These are phyloP conservation scores for Blastobasis lacticolella DNA, from an alignment of 2,888 invertebrate genomes.

Conservation along the genomic window DNA sequence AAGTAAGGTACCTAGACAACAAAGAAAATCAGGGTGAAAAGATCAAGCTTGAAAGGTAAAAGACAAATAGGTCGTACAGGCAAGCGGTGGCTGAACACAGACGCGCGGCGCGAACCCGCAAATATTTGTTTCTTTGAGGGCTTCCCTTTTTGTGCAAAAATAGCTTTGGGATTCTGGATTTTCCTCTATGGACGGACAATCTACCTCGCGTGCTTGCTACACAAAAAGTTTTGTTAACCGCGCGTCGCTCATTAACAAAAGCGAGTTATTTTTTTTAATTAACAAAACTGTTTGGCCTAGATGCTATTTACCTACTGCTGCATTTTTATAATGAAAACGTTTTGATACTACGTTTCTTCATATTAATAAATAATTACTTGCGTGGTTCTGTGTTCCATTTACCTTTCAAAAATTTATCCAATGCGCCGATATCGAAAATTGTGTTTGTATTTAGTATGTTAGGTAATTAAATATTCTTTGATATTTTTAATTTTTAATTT, in stretches of 20 bases:
- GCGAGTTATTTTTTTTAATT: neutral
- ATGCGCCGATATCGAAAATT: too few species aligned
- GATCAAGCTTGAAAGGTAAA: conserved; percentile 22
- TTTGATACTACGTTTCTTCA: too few species aligned
- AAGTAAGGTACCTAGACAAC: conserved; percentile 3
- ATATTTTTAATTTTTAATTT: too few species aligned
- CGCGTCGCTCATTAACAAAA: neutral
- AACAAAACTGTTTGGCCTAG: too few species aligned
- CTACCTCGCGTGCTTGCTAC: neutral
- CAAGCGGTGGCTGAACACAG: conserved; percentile 19
- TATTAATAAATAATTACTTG: too few species aligned
- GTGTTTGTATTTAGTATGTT: too few species aligned
- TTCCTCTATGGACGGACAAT: conserved; percentile 10
- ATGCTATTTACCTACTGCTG: too few species aligned
- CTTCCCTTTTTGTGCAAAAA: conserved; percentile 37
- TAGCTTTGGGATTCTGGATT: conserved; percentile 30
- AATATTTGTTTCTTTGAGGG: conserved; percentile 52
- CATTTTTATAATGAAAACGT: too few species aligned
- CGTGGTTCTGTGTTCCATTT: too few species aligned
- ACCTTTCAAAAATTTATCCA: too few species aligned
- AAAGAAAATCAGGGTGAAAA: conserved; percentile 15
- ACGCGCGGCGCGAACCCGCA: conserved; percentile 38
- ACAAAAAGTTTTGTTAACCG: neutral
- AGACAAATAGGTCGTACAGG: conserved; percentile 17
- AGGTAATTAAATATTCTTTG: too few species aligned